Evolutionary conservation across 2,113 vertebrate genomes (phyloP).

Genomic region (Poeciliopsis prolifica): DNA sequence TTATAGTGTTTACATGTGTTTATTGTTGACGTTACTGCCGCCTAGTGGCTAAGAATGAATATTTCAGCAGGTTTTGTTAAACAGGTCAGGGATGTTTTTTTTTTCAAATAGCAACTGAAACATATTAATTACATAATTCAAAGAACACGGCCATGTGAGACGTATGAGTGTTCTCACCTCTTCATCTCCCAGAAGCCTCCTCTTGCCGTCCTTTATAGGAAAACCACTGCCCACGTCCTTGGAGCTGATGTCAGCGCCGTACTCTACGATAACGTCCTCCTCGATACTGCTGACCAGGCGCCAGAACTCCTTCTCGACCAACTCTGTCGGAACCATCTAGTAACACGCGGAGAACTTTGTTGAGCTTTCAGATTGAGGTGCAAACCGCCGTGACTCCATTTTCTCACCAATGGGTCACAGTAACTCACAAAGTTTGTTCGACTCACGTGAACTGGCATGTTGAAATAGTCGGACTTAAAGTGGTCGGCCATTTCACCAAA

Average conservation of each 20-base stretch:
- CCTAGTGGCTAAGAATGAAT: not conserved
- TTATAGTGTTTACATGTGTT: not conserved
- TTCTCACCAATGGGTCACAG: not conserved
- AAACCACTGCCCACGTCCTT: conserved; percentile 98
- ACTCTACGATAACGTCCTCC: conserved; percentile 97
- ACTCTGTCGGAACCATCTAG: conserved; percentile 97
- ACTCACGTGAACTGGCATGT: conserved; percentile 99
- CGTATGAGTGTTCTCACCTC: conserved; percentile 80
- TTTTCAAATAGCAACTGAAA: not conserved
- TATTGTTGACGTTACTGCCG: not conserved
- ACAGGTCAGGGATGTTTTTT: too few species aligned
- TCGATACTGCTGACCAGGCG: conserved; percentile 96
- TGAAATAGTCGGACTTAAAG: conserved; percentile 99
- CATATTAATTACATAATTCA: not conserved
- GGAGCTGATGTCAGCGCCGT: conserved; percentile 97
- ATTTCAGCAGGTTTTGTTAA: not conserved
- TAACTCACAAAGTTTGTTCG: not conserved
- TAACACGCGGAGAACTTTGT: not conserved
- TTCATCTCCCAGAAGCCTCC: conserved; percentile 91
- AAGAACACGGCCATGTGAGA: too few species aligned
- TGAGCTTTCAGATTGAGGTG: not conserved
- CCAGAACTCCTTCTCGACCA: conserved; percentile 99
- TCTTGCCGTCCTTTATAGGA: conserved; percentile 89
- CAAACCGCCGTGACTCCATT: not conserved
- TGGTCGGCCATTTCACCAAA: conserved; percentile 99